Base-by-base conservation (phyloP, 2,888 invertebrate species). In the Polietes domitor region DNA sequence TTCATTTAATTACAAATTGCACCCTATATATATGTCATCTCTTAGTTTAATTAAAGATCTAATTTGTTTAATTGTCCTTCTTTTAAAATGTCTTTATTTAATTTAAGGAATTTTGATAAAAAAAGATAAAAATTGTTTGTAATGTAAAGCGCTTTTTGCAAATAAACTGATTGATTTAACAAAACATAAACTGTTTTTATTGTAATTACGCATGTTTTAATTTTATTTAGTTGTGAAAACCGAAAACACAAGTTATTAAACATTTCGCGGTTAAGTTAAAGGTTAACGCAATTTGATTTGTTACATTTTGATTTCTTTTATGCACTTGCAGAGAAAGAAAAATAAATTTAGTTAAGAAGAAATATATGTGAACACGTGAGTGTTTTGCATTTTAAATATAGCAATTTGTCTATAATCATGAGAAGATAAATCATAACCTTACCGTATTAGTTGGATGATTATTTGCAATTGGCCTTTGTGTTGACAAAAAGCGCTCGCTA, bases 381-480 rank as follows among this genome's bases (percentile, higher is more conserved):
- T 83, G 58, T 80, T 77, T 80, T 63, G 53, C 58, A 77, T 73
- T 83, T 72, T 74, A 43, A 41, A 19, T 41, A 70, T 77, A 63
- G 21, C 61, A 80, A 80, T 79, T 72, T 68, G 68, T 73, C 79
- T 78, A 32, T 80, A 58, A 17, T 79, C 73, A 63, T 71, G 70
- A 70, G 41, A 75, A 43, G 63, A 65, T 80, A 80, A 88, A 88
- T 37, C 9, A 87, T 89, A 89, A 90, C 88, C 87, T 91, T 90
- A 90, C 87, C 87, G 89, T 88, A 90, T 91, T 92, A 92, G 92
- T 91, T 91, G 91, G 92, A 92, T 92, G 92, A 92, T 92, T 92
- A 92, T 91, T 91, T 92, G 92, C 91, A 92, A 92, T 92, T 92
- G 92, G 92, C 92, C 92, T 92, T 92, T 92, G 92, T 92, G 92